phyloP scores from a whole-genome alignment of 2,888 invertebrate genomes.

The Nowickia ferox region DNA sequence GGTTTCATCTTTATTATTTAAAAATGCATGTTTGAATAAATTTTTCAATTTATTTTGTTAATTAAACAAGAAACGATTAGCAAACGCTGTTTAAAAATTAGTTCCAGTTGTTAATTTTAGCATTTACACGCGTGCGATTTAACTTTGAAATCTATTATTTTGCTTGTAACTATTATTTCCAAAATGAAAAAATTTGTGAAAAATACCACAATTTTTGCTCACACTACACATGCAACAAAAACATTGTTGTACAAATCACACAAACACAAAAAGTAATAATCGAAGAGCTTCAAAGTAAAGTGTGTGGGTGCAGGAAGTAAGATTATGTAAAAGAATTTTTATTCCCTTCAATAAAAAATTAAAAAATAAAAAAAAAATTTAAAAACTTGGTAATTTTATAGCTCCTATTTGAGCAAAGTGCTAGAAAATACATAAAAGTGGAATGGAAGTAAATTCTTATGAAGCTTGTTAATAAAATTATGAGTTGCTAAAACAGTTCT shows the following conservation, averaged over 20 bases:
- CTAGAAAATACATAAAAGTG: neutral
- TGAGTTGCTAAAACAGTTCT: slow-evolving; percentile 18
- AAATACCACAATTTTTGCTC: slow-evolving; percentile 1
- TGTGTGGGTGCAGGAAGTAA: slow-evolving; percentile 12
- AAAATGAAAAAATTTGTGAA: neutral
- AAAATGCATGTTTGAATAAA: neutral
- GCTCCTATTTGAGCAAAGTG: slow-evolving; percentile 20
- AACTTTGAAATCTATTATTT: slow-evolving; percentile 32
- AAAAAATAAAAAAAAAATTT: neutral
- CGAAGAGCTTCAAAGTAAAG: slow-evolving; percentile 45
- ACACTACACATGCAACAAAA: neutral
- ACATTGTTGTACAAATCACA: slow-evolving; percentile 14
- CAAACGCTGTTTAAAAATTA: neutral
- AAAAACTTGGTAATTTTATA: slow-evolving; percentile 13
- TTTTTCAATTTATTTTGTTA: neutral
- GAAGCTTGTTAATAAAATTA: slow-evolving; percentile 22
- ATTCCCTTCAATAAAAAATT: slow-evolving; percentile 8
- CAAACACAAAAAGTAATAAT: slow-evolving; percentile 39
- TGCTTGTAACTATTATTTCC: neutral
- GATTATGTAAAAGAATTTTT: slow-evolving; percentile 8
- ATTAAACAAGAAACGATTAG: neutral
- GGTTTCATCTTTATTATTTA: neutral
- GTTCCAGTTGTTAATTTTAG: slow-evolving; percentile 3
- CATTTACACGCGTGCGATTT: neutral
- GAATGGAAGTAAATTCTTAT: neutral